Conservation (phyloP, 2,888 invertebrate species). For the Tetragonisca angustula region DNA sequence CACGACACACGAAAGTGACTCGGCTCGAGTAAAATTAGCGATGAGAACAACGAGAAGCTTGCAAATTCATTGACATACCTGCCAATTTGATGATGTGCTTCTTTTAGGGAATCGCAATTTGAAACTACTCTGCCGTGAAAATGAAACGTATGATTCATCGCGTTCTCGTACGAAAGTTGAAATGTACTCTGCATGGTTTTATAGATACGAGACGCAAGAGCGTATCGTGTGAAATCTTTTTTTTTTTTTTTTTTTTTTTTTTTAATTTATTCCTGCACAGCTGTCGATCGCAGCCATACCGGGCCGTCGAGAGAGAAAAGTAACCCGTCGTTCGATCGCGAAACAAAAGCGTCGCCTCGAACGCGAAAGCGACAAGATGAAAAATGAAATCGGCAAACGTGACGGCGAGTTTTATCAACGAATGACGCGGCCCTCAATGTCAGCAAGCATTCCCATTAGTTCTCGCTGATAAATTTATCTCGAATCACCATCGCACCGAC, state of each 20-base stretch:
- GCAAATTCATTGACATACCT: not conserved
- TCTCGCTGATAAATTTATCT: constrained; percentile 39
- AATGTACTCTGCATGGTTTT: not conserved
- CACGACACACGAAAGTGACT: constrained; percentile 5
- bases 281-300: not conserved
- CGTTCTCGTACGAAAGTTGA: not conserved
- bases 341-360: not conserved
- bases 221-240: not conserved
- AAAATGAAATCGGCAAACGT: constrained; percentile 8
- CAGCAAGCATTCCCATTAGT: constrained; percentile 2
- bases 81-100: not conserved
- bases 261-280: not conserved
- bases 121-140: no score
- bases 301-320: not conserved
- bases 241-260: not conserved
- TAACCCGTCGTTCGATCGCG: not conserved
- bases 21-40: not conserved
- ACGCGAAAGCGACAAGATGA: constrained; percentile 1
- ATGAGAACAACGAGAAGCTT: not conserved
- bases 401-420: constrained; percentile 14
- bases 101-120: no score
- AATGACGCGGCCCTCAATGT: constrained; percentile 8
- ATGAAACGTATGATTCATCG: no score
- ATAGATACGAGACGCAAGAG: not conserved
- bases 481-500: not conserved